Base-by-base conservation (phyloP, 2,888 invertebrate species). In the Cryptocheilus praepositus region DNA sequence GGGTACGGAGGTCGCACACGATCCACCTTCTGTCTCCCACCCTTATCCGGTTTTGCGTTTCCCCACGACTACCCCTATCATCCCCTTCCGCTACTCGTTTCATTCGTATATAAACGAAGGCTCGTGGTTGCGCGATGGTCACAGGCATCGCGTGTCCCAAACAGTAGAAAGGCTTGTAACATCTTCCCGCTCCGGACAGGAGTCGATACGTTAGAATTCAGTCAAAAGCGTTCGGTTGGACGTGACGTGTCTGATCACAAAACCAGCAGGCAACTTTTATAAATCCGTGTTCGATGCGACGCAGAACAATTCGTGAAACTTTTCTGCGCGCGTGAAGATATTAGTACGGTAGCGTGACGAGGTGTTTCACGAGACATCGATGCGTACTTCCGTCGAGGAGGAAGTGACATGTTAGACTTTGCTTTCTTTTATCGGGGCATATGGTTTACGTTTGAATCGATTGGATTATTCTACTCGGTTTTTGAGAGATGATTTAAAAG, bases 141-240 rank as follows among this genome's bases (percentile, higher is more conserved):
- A 83, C 85, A 85, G 81, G 77, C 82, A 77, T 80, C 82, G 87
- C 88, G 86, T 87, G 87, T 83, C 82, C 64, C 72, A 76, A 81
- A 80, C 76, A 67, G 76, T 73, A 74, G 74, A 81, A 79, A 76
- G 43, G 69, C 70, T 61, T 72, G 66, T 67, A 64, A 70, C 79
- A 79, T 82, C 81, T 75, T 77, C 70, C 76, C 60, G 77, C 68
- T 77, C 36, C 81, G 70, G 79, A 36, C 71, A 65, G 77, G 68
- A 83, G 84, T 81, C 85, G 66, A 83, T 83, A 85, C 76, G 69
- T 70, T 59, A 73, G 56, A 76, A 71, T 76, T 76, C 56, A 36
- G 65, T 57, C 62, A 67, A 67, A 68, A 43, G 28, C 55, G 36
- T 36, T 36, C 4, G 11, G 36, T 36, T 11, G 49, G 18, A 49